Evolutionary conservation across 1,140 invertebrate genomes (phyloP), one percentile per base, ranked within the genome.

Genomic region (Drosophila ananassae): DNA sequence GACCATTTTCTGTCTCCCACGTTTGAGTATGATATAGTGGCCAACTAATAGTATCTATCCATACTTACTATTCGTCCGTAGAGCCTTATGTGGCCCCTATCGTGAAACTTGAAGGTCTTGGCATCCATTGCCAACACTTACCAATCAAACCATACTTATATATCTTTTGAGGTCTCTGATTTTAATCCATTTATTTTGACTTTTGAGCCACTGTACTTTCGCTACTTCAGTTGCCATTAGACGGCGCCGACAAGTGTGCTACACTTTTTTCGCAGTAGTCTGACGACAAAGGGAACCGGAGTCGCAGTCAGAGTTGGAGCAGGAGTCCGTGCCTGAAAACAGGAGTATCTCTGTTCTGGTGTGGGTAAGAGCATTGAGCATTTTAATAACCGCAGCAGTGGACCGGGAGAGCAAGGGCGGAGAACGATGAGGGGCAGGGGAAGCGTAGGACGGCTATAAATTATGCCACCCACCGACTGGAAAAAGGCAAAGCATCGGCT

Each of bases 321-420:
- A 37, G 22, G 32, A 61, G 62, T 54, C 57, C 51, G 28, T 28
- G 67, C 48, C 60, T 48, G 47, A 37, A 73, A 32, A 22, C 22
- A 32, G 50, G 56, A 48, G 58, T 44, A 32, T 39, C 13, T 41
- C 44, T 32, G 32, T 21, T 17, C n/a, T 22, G 55, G 79, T 73
- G 47, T 59, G 81, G 67, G 83, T 87, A 83, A 89, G 79, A 89
- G 83, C 83, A 89, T 87, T 89, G 83, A 89, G 73, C 63, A 89
- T 89, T 89, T 89, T 89, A 89, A 89, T 89, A 89, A 89, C 83
- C 84, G 68, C 83, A 84, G 77, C 62, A 44, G 57, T 77, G 77
- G 25, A 22, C 30, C 50, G 39, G 46, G 32, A 25, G 53, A 28
- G 3, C 24, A 32, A n/a, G 21, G 41, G 21, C 25, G 6, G 25